Evolutionary conservation across 2,888 invertebrate species (phyloP).

Genomic region (Rutpela maculata): DNA sequence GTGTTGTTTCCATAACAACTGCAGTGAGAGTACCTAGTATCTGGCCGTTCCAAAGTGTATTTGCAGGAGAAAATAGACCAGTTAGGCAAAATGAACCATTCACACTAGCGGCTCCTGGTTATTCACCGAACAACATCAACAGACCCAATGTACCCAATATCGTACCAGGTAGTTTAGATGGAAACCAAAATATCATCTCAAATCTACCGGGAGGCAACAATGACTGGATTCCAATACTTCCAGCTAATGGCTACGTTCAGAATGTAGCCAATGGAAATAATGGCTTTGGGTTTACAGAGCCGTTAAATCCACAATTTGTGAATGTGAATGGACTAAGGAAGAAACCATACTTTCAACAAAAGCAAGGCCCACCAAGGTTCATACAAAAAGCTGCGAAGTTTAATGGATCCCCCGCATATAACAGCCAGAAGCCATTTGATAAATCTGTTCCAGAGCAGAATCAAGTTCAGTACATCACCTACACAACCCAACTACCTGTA

Average conservation of each 20-base stretch:
- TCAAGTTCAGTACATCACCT: conserved; percentile 20
- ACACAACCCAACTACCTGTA: conserved; percentile 15
- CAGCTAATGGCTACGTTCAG: background rate
- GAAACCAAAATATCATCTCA: background rate
- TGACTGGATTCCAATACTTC: background rate
- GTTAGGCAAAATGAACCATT: conserved; percentile 38
- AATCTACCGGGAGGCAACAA: background rate
- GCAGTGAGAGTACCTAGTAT: conserved; percentile 56
- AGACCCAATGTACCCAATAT: background rate
- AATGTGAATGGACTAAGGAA: conserved; percentile 2
- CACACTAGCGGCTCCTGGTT: background rate
- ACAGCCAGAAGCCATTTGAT: background rate
- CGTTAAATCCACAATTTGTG: background rate
- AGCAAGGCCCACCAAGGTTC: conserved; percentile 11
- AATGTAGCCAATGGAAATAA: background rate
- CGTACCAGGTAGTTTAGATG: background rate
- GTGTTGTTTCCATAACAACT: conserved; percentile 50
- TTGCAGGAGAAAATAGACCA: conserved; percentile 32
- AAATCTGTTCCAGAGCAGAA: background rate
- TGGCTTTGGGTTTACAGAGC: background rate
- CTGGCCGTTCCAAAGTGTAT: conserved; percentile 45
- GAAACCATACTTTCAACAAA: background rate
- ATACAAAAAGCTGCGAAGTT: background rate
- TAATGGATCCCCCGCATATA: background rate
- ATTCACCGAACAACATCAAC: background rate